Percentiles rank a stretch among this genome's conserved stretches.
Evolutionary conservation across 2,797 vertebrate species (phyloP).

Genomic region (Notoglanidium macrostoma): DNA sequence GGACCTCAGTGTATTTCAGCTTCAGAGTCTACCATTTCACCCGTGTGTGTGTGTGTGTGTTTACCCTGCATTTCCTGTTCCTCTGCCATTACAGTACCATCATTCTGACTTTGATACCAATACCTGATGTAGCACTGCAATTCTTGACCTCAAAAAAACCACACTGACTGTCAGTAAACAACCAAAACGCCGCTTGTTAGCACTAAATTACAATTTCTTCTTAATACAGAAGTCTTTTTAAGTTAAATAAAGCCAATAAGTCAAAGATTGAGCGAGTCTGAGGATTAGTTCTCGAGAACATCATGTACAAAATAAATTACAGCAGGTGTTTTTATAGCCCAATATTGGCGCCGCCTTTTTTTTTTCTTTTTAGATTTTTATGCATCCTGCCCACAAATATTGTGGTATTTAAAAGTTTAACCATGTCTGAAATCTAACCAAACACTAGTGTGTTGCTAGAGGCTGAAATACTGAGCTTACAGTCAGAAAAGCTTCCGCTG

Average conservation of each 20-base stretch:
- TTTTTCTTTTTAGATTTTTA: not conserved
- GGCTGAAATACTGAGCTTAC: not conserved
- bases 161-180: not conserved
- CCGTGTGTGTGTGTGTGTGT: not conserved
- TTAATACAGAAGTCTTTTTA: not conserved
- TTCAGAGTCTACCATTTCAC: not conserved
- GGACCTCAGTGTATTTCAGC: not conserved
- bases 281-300: not conserved
- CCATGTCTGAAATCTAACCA: not conserved
- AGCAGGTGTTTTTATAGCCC: not conserved
- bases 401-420: not conserved
- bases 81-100: not conserved
- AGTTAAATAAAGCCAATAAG: not conserved
- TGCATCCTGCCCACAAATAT: not conserved
- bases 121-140: not conserved
- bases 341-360: not conserved
- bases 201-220: not conserved
- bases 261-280: not conserved
- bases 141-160: not conserved
- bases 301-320: not conserved
- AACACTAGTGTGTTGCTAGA: not conserved
- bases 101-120: constrained; percentile 18
- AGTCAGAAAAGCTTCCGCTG: not conserved
- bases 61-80: not conserved
- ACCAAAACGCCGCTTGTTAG: not conserved